Evolutionary conservation across 2,797 vertebrate genomes (phyloP), one percentile per base, ranked within the genome.

Genomic region (Sandelia bainsii): DNA sequence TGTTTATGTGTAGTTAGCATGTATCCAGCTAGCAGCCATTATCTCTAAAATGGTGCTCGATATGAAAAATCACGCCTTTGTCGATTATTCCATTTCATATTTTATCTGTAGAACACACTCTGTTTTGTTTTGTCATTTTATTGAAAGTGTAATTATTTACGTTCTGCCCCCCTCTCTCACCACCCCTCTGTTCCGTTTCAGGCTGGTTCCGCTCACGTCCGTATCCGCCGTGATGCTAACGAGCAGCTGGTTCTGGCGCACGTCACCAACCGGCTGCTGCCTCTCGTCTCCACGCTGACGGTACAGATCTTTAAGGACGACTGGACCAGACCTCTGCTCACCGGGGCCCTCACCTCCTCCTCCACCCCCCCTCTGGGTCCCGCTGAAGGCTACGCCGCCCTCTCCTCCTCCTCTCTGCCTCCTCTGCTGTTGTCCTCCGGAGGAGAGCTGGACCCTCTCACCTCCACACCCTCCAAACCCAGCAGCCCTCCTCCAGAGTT

Each of bases 281-380:
- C 96, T 0, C 90, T 99, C 7, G 97, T 99, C 54, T 96, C 96
- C 69, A 95, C 95, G 5, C 92, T 99, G 86, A 97, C 96, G 0
- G 95, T 99, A 70, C 98, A 99, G 83, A 97, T 99, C 92, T 98
- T 99, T 75, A 99, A 99, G 84, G 98, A 99, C 68, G 98, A 99
- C 82, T 99, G 98, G 98, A 94, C 92, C 49, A 93, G 97, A 12
- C 97, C 97, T 0, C 92, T 98, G 76, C 88, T 95, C 27, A 93
- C 95, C 2, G 94, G 95, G 79, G 68, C 94, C 52, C 92, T 96
- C 40, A 87, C 96, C 45, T 84, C 95, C 66, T 94, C 72, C 93
- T 54, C 83, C 64, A 10, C 74, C 1, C 54, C 78, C 1, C 72
- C 73, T 4, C 53, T 48, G 49, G 69, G 59, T 17, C 6, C 45